phyloP scores from a whole-genome alignment of 2,113 vertebrate genomes.

The Sorex fumeus region DNA sequence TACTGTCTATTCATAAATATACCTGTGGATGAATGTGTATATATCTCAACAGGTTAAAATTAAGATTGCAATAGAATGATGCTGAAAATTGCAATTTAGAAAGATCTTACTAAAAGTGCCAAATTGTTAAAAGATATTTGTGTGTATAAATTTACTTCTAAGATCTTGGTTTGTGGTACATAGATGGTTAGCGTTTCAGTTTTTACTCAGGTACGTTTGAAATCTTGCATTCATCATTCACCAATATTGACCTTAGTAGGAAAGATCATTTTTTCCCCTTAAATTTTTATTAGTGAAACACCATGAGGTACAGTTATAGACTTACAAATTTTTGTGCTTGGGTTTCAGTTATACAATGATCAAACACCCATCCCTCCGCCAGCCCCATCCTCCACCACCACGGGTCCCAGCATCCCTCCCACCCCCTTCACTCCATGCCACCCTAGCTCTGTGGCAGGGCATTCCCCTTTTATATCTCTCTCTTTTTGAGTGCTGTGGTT shows the following conservation, averaged over 20 bases:
- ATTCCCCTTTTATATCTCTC: too few relatives aligned
- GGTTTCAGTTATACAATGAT: too few relatives aligned
- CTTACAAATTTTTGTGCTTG: too few relatives aligned
- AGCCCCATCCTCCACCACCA: too few relatives aligned
- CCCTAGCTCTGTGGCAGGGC: too few relatives aligned
- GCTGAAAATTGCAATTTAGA: not conserved
- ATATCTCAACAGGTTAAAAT: not conserved
- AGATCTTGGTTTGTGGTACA: not conserved
- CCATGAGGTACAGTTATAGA: too few relatives aligned
- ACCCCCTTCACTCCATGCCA: too few relatives aligned
- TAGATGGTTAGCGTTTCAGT: not conserved
- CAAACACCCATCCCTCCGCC: too few relatives aligned
- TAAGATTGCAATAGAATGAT: not conserved
- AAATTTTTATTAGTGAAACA: too few relatives aligned
- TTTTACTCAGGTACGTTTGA: slow-evolving; percentile 37
- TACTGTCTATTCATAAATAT: not conserved
- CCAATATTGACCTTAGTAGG: not conserved
- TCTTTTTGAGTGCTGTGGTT: too few relatives aligned
- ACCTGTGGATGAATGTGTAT: not conserved
- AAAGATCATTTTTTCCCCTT: too few relatives aligned
- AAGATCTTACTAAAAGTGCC: not conserved
- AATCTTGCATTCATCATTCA: not conserved
- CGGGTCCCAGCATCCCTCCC: too few relatives aligned
- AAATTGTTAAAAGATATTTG: not conserved
- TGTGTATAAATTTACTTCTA: not conserved